Percentiles rank a stretch among this genome's conserved stretches.
These are phyloP conservation scores for Turritopsis rubra DNA, from an alignment of 30 jellyfish, hydroid and myxozoan species.

Conservation along the genomic window DNA sequence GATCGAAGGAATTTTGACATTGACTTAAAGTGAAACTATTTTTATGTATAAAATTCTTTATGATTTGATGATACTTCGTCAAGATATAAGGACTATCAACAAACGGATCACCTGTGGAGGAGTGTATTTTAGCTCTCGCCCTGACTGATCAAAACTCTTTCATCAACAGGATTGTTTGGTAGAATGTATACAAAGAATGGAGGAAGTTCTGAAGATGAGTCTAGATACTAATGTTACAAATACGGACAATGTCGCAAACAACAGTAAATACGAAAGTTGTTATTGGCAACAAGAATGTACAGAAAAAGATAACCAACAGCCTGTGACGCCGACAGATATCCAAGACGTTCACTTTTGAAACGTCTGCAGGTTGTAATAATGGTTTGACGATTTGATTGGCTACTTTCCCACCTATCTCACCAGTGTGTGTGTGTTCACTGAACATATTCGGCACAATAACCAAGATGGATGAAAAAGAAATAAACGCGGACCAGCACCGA, in stretches of 20 bases:
- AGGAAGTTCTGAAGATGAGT: conserved; percentile 53
- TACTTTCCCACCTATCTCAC: not conserved
- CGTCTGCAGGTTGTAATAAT: not conserved
- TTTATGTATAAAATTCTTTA: not conserved
- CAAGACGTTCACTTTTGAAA: conserved; percentile 76
- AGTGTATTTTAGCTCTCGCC: too few species aligned
- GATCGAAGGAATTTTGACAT: not conserved
- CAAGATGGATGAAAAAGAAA: not conserved
- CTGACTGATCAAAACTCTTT: not conserved
- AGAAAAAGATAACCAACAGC: conserved; percentile 39
- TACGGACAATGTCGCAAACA: conserved; percentile 11
- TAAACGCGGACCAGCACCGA: too few species aligned
- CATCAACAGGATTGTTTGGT: conserved; percentile 66
- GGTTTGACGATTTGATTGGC: not conserved
- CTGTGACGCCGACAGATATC: conserved; percentile 95
- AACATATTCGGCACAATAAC: not conserved
- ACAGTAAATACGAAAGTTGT: not conserved
- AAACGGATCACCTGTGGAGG: too few species aligned
- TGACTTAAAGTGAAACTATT: not conserved
- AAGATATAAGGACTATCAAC: too few species aligned
- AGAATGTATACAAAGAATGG: conserved; percentile 86
- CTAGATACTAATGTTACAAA: conserved; percentile 22
- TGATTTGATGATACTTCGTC: too few species aligned
- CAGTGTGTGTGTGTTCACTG: not conserved
- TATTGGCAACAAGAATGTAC: conserved; percentile 16